Evolutionary conservation across 2,797 vertebrate species (phyloP).

Genomic region (Antrozous pallidus): DNA sequence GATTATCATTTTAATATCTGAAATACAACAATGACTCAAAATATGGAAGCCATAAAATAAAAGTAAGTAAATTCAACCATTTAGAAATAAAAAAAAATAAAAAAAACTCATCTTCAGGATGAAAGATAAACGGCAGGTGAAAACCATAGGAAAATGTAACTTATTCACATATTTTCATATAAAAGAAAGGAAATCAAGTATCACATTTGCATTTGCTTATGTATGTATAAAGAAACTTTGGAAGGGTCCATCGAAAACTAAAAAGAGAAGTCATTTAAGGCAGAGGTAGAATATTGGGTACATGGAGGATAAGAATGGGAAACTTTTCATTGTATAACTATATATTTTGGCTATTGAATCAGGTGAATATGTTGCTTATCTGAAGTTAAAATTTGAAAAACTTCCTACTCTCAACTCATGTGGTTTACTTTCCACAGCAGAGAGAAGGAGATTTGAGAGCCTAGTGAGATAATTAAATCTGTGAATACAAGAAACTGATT

Average conservation of each 20-base stretch:
- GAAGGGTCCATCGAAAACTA: constrained; percentile 4
- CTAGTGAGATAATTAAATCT: constrained; percentile 31
- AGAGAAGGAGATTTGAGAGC: background rate
- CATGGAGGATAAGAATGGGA: background rate
- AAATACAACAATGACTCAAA: constrained; percentile 23
- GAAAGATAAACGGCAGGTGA: background rate
- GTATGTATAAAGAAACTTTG: background rate
- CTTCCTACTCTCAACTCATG: background rate
- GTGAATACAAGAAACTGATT: background rate
- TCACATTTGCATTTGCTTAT: background rate
- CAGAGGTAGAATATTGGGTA: background rate
- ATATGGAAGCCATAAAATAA: background rate
- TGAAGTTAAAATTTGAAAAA: background rate
- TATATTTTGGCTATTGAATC: background rate
- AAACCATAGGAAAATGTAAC: background rate
- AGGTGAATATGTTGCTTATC: background rate
- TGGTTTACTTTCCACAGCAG: background rate
- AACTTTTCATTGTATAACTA: background rate
- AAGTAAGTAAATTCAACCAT: background rate
- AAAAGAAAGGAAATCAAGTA: constrained; percentile 16
- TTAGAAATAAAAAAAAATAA: constrained; percentile 9
- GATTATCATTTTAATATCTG: background rate
- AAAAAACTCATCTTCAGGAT: background rate
- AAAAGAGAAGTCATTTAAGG: background rate
- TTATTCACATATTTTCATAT: background rate